Evolutionary conservation across 2,888 invertebrate species (phyloP), one percentile per base, ranked within the genome.

Genomic region (Osmoderma eremita): DNA sequence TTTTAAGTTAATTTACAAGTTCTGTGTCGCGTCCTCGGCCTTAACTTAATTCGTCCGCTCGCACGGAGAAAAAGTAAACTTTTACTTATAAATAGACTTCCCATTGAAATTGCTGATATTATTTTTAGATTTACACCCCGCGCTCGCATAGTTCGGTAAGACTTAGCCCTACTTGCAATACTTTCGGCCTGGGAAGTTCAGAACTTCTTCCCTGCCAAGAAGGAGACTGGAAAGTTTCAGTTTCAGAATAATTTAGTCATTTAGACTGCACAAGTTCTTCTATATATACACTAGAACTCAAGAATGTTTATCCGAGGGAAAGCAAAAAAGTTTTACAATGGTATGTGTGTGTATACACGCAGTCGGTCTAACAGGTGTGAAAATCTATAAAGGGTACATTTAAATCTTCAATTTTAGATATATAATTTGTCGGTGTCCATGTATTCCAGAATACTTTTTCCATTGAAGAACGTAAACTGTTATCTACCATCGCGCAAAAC

Each of bases 141-240:
- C 20, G 39, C 42, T 58, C 58, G 74, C 77, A 77, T 77, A 78
- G 78, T 78, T 78, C 74, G 65, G 72, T 68, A 75, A 75, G 76
- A 76, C 77, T 78, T 76, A 76, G 75, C 74, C 76, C 78, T 77
- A 78, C 78, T 78, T 79, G 78, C 77, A 76, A 78, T 78, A 78
- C 79, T 78, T 79, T 75, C 76, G 75, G 77, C 75, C 78, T 6
- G 30, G 10, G 77, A 78, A 78, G 77, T 78, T 79, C 77, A 77
- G 78, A 78, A 78, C 54, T 49, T 56, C 74, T 78, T 78, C 42
- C 42, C 22, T 41, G 39, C 39, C 24, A 17, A 3, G 58, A 58
- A 58, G 74, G 77, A 73, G 68, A 72, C 69, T 67, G 69, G 67
- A 72, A 58, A 74, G 72, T 75, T 74, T 69, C 69, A 70, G 69